Base-by-base conservation (phyloP, 2,113 vertebrate genomes). In the Triplophysa dalaica region DNA sequence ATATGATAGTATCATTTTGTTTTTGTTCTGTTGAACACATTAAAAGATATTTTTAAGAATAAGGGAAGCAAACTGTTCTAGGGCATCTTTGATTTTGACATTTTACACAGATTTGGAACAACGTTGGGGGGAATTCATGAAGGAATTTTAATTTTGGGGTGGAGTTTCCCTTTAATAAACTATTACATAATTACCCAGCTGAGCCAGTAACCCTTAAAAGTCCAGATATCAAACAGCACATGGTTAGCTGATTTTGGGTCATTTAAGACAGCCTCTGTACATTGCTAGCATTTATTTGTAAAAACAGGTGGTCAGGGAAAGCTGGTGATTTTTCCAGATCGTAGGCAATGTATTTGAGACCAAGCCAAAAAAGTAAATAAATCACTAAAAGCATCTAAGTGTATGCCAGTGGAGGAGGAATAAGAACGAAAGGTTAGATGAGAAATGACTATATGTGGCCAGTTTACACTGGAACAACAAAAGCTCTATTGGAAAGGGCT, bases 301-400 rank as follows among this genome's bases (percentile, higher is more conserved):
- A 10, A 70, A 54, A 54, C 66, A 68, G 66, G 66, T 68, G 66
- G 21, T 21, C 67, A 50, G n/a, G 22, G 17, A 52, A 70, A 41
- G 13, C 16, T 54, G 50, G 14, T 54, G 16, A 54, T 21, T 70
- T 52, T 4, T 21, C 7, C 7, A 43, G 2, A 41, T 6, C 33
- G 69, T 67, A 17, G 45, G 21, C 52, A 74, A 0, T 12, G 11
- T 45, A 45, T 12, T 12, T 58, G 70, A 16, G 14, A 60, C 70
- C 33, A 16, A 12, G 70, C 33, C 52, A 61, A 74, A 41, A 74
- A 22, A 43, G 60, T 58, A 16, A 60, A 29, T 14, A 1, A 72
- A 60, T 26, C 54, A 41, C 33, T 41, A 3, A 29, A 8, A 58
- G 56, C 8, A 17, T 41, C 19, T 5, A 62, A 62, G 38, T 75